These are phyloP conservation scores for Erebia ligea DNA, from an alignment of 2,888 invertebrate genomes.

Conservation along the genomic window DNA sequence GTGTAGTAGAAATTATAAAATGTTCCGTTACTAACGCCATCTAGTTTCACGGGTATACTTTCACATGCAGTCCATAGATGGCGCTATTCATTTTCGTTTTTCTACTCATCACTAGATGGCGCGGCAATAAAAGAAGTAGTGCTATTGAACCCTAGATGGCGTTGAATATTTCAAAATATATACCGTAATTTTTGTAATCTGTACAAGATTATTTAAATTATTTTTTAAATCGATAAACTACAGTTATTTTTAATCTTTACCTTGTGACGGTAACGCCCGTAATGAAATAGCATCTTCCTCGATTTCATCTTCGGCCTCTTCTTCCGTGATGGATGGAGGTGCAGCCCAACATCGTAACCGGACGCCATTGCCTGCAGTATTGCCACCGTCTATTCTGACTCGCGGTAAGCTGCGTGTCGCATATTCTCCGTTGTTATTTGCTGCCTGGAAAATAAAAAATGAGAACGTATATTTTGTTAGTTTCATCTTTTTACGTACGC, in stretches of 20 bases:
- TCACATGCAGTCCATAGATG: neutral
- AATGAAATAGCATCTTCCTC: conserved; percentile 86
- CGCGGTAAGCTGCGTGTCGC: conserved; percentile 82
- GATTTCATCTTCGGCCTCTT: conserved; percentile 84
- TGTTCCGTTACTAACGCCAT: neutral
- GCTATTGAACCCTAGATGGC: conserved; percentile 6
- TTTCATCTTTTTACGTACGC: no score
- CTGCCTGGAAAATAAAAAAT: conserved; percentile 53
- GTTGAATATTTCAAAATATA: neutral
- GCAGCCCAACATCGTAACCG: conserved; percentile 84
- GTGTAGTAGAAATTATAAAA: conserved; percentile 39
- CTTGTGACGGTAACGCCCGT: conserved; percentile 84
- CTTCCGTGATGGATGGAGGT: conserved; percentile 87
- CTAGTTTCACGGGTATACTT: neutral
- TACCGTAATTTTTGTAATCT: no score
- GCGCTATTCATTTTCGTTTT: neutral
- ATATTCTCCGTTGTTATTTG: conserved; percentile 73
- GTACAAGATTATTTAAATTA: no score
- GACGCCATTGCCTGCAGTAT: conserved; percentile 84
- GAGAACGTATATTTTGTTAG: neutral
- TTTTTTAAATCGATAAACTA: no score
- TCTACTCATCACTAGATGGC: conserved; percentile 55
- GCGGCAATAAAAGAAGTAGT: neutral
- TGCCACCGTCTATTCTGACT: conserved; percentile 87
- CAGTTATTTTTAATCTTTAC: conserved; percentile 54